Evolutionary conservation across 2,888 invertebrate genomes (phyloP).

Genomic region (Agapostemon virescens): DNA sequence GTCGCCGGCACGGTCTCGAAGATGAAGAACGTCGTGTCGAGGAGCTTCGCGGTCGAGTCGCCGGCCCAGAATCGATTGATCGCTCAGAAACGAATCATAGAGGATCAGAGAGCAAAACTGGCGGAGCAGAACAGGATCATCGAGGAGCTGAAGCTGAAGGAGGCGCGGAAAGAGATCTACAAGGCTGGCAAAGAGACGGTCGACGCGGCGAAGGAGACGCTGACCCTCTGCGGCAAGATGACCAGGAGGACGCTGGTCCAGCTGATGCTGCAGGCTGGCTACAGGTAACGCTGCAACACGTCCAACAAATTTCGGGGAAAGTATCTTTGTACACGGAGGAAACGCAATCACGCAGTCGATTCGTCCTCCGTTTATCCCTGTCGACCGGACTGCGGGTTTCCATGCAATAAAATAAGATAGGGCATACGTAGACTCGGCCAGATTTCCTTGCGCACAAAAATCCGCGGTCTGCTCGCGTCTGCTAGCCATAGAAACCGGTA

Average conservation of each 20-base stretch:
- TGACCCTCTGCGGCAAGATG: slow-evolving; percentile 80
- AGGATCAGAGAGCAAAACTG: slow-evolving; percentile 86
- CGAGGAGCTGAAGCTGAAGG: slow-evolving; percentile 87
- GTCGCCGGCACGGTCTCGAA: not conserved
- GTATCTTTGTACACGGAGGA: no score
- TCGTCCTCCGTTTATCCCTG: no score
- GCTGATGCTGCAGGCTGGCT: slow-evolving; percentile 73
- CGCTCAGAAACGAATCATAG: slow-evolving; percentile 88
- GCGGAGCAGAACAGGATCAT: slow-evolving; percentile 88
- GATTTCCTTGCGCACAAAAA: no score
- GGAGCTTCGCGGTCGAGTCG: slow-evolving; percentile 58
- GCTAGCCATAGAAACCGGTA: not conserved
- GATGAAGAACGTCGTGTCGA: slow-evolving; percentile 25
- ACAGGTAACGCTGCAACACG: slow-evolving; percentile 63
- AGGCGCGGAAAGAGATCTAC: slow-evolving; percentile 84
- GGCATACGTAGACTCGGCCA: no score
- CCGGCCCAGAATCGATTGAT: slow-evolving; percentile 78
- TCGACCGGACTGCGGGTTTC: no score
- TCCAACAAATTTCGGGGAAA: not conserved
- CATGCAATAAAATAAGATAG: no score
- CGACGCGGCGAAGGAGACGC: slow-evolving; percentile 82
- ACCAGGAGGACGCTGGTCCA: slow-evolving; percentile 73
- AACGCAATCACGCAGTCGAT: no score
- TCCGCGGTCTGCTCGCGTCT: not conserved
- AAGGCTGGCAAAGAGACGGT: slow-evolving; percentile 81